Evolutionary conservation across 2,113 vertebrate species (phyloP).

Genomic region (Trinectes maculatus): DNA sequence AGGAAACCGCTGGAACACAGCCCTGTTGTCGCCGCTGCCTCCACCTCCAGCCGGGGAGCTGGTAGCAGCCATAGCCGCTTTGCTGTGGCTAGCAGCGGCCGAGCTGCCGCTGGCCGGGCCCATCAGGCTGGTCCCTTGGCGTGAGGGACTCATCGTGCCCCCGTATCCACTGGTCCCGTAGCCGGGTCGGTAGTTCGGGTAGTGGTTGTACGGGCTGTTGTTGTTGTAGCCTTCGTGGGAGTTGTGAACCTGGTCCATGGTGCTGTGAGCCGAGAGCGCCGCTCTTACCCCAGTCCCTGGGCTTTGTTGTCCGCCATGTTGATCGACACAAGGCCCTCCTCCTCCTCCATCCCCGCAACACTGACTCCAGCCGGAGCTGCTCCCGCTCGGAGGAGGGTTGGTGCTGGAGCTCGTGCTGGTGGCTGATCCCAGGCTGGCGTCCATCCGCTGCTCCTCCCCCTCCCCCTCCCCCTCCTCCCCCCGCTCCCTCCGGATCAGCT

Average conservation of each 20-base stretch:
- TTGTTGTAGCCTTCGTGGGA: slow-evolving; percentile 88
- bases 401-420: slow-evolving; percentile 60
- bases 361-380: slow-evolving; percentile 87
- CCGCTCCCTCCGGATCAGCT: slow-evolving; percentile 78
- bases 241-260: slow-evolving; percentile 90
- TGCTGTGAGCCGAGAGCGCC: slow-evolving; percentile 84
- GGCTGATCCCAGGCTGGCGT: slow-evolving; percentile 85
- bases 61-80: slow-evolving; percentile 77
- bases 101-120: slow-evolving; percentile 80
- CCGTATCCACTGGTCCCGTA: slow-evolving; percentile 84
- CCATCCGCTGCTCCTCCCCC: slow-evolving; percentile 74
- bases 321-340: slow-evolving; percentile 93
- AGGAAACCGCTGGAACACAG: slow-evolving; percentile 89
- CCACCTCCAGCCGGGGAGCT: slow-evolving; percentile 73
- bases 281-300: slow-evolving; percentile 86
- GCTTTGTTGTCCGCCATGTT: slow-evolving; percentile 99
- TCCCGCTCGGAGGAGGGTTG: slow-evolving; percentile 76
- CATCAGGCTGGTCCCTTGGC: slow-evolving; percentile 83
- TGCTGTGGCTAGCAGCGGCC: slow-evolving; percentile 77
- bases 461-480: slow-evolving; percentile 81
- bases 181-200: slow-evolving; percentile 83
- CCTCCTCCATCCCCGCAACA: slow-evolving; percentile 90
- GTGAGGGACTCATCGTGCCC: slow-evolving; percentile 86
- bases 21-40: slow-evolving; percentile 75
- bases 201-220: slow-evolving; percentile 86